Evolutionary conservation across 1,140 invertebrate genomes (phyloP).

Genomic region (Brachionus asplanchnoidis): DNA sequence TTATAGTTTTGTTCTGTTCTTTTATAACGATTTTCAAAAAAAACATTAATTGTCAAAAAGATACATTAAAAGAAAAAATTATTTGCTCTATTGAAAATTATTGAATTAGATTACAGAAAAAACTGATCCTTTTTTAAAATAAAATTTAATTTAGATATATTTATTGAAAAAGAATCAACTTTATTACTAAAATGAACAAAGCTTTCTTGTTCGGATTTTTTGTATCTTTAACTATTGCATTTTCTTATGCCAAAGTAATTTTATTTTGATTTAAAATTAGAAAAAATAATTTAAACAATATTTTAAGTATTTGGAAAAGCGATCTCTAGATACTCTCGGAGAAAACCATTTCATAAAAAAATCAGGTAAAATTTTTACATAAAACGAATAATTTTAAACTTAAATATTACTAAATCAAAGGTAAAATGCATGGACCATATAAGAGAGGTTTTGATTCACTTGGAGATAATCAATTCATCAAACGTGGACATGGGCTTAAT

Average conservation of each 20-base stretch:
- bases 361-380: not conserved
- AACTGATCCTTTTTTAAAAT: no score
- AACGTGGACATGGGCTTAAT: not conserved
- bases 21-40: no score
- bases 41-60: no score
- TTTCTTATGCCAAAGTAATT: not conserved
- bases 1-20: no score
- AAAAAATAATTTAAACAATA: not conserved
- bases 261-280: no score
- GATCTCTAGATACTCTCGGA: not conserved
- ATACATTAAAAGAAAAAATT: no score
- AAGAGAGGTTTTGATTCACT: not conserved
- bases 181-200: not conserved
- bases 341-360: slow-evolving; percentile 13
- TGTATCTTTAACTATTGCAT: not conserved
- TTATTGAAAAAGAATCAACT: no score
- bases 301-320: not conserved
- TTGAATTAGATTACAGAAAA: no score
- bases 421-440: not conserved
- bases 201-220: not conserved
- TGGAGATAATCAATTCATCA: slow-evolving; percentile 11
- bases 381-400: no score
- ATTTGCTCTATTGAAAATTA: no score
- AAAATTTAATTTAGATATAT: no score
- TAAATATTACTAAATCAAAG: no score